A percentile compares a stretch with the other conserved stretches of the same genome.
Conservation (phyloP, 64 coral and sea anemone genomes). For the Stichodactyla mertensii region DNA sequence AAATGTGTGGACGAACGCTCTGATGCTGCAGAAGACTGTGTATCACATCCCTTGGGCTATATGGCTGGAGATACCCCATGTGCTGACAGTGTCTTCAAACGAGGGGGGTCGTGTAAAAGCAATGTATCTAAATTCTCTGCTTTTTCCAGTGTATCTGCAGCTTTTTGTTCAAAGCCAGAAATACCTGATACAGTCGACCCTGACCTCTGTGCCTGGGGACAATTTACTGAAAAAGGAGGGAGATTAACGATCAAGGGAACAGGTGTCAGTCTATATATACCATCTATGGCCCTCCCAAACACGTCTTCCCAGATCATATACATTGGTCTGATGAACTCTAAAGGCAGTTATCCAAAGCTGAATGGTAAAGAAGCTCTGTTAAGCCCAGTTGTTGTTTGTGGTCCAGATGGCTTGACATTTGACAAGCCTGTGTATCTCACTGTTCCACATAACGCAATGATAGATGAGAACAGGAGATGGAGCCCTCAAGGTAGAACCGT, state of each 20-base stretch:
- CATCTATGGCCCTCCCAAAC: constrained; percentile 53
- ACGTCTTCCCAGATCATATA: constrained; percentile 52
- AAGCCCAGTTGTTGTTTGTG: constrained; percentile 80
- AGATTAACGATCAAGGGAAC: constrained; percentile 55
- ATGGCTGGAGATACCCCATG: neutral
- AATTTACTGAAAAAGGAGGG: constrained; percentile 65
- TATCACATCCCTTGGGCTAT: neutral
- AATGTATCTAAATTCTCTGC: neutral
- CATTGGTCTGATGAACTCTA: constrained; percentile 59
- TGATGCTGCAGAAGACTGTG: neutral
- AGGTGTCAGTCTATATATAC: constrained; percentile 55
- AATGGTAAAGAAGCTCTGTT: constrained; percentile 42
- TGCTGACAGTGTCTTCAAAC: neutral
- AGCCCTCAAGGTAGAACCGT: constrained; percentile 43
- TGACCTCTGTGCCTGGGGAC: constrained; percentile 59
- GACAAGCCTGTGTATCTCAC: constrained; percentile 63
- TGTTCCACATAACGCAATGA: constrained; percentile 64
- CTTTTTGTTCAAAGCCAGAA: neutral
- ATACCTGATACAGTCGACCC: constrained; percentile 56
- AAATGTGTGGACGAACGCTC: neutral
- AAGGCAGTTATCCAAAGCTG: constrained; percentile 49
- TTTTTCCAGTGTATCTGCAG: constrained; percentile 9
- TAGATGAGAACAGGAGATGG: constrained; percentile 47
- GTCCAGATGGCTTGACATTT: constrained; percentile 72
- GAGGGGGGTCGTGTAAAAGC: constrained; percentile 1